These are phyloP conservation scores for Tipula unca DNA, from an alignment of 2,888 invertebrate genomes.

Conservation along the genomic window DNA sequence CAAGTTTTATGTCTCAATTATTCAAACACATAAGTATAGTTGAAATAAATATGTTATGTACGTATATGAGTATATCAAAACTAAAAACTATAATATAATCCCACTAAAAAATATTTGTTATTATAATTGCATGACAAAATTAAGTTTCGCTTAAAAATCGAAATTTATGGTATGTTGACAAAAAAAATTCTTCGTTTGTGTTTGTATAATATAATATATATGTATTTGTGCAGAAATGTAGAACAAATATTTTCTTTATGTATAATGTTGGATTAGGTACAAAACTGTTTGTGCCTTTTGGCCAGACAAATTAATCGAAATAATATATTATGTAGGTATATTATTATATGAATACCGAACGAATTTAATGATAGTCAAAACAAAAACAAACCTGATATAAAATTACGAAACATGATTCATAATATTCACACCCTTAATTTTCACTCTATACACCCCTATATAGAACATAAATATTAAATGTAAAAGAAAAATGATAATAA, in stretches of 20 bases:
- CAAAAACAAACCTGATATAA: not conserved
- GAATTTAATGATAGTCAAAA: not conserved
- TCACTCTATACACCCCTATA: not conserved
- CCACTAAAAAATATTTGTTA: not conserved
- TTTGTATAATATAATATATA: no score
- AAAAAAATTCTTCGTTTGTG: no score
- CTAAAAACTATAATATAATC: no score
- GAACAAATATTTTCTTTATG: no score
- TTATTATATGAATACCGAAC: not conserved
- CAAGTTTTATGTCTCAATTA: not conserved
- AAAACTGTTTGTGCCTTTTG: not conserved
- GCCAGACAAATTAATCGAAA: not conserved
- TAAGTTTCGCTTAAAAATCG: not conserved
- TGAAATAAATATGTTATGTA: not conserved
- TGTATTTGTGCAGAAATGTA: no score
- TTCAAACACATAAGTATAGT: not conserved
- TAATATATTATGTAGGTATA: not conserved
- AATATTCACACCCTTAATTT: not conserved
- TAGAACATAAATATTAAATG: not conserved
- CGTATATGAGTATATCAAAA: no score
- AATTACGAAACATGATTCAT: not conserved
- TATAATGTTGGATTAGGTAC: no score
- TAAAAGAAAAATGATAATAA: not conserved
- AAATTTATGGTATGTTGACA: no score
- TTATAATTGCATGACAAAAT: not conserved